Base-by-base conservation (phyloP, 2,113 vertebrate genomes). In the western clawed frog (Xenopus tropicalis) region DNA sequence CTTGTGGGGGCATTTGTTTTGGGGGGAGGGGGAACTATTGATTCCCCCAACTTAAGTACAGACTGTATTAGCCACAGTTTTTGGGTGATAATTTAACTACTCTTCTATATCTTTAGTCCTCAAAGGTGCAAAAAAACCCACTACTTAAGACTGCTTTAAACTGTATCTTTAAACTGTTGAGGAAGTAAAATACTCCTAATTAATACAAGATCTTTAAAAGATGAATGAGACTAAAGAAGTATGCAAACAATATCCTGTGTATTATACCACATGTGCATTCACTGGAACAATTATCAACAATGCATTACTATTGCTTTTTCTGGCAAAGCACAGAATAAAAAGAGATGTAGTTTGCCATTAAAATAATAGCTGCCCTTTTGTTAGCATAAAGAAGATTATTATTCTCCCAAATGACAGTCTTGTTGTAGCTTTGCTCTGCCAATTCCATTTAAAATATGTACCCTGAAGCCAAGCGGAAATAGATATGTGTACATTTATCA, bases 361-460 rank as follows among this genome's bases (percentile, higher is more conserved):
- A 59, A 59, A 12, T 24, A 23, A 12, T 59, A 59, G 57, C 21
- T 23, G 20, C 19, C 46, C 57, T 59, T 17, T 59, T 59, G 20
- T 59, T 13, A 23, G 20, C 14, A 23, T 23, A 59, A 12, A 59
- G 20, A 22, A 23, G 21, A 59, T 59, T 11, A 24, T 59, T 59
- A 59, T 22, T 59, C 21, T 59, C 57, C 21, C 20, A 59, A 59
- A 23, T 59, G 11, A 48, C 46, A 59, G 57, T 23, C 20, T 23
- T 23, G 57, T 59, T 59, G 22, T 20, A 59, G 57, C 21, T 59
- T 59, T 59, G 57, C 57, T 59, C 57, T 59, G 57, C 1, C 57
- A 59, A 11, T 59, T 24, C 22, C 21, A 23, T 59, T 24, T 59
- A 22, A 59, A 59, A 22, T 59, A 59, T 59, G 21, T 59, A 57